Evolutionary conservation across 2,797 vertebrate genomes (phyloP), one percentile per base, ranked within the genome.

Genomic region (Cuculus canorus): DNA sequence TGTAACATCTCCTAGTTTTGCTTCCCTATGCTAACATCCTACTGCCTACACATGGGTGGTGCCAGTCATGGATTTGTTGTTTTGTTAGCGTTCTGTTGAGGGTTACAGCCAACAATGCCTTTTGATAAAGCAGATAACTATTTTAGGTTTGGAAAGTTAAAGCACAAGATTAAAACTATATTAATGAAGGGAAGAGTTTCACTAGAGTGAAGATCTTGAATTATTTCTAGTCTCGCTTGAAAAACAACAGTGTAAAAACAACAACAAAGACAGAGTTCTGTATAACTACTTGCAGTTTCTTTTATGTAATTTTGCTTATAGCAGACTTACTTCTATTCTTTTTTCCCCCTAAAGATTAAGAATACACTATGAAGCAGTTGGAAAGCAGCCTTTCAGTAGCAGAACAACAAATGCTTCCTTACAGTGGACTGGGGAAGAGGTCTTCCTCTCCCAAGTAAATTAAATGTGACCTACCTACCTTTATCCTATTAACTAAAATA

Each of bases 131-230:
- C 75, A 92, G 72, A 47, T 65, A 71, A 61, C 25, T 73, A 76
- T 81, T 92, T 95, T 88, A 94, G 91, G 60, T 50, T 82, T 72
- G n/a, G 81, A 80, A 95, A 85, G 28, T 41, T 89, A 72, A 90
- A 93, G 41, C 27, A 71, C 57, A 71, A 86, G 39, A 94, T 78
- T 35, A 59, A 65, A 92, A 61, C 12, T 54, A 15, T 66, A 63
- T 48, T 91, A 79, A 73, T 73, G 84, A 81, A 91, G 28, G 28
- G 45, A 85, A 65, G 22, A 89, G 11, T 65, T 83, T 80, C 37
- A 64, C 21, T 83, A 43, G 70, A 59, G 50, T 66, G 22, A 68
- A 82, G 27, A 71, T 68, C 72, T 91, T 91, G 71, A 82, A 70
- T 90, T 79, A 82, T 82, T 91, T 88, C 59, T 47, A 33, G 21